A percentile compares a stretch with the other conserved stretches of the same genome.
Evolutionary conservation across 2,113 vertebrate genomes (phyloP).

Genomic region (Nycticryphes semicollaris): DNA sequence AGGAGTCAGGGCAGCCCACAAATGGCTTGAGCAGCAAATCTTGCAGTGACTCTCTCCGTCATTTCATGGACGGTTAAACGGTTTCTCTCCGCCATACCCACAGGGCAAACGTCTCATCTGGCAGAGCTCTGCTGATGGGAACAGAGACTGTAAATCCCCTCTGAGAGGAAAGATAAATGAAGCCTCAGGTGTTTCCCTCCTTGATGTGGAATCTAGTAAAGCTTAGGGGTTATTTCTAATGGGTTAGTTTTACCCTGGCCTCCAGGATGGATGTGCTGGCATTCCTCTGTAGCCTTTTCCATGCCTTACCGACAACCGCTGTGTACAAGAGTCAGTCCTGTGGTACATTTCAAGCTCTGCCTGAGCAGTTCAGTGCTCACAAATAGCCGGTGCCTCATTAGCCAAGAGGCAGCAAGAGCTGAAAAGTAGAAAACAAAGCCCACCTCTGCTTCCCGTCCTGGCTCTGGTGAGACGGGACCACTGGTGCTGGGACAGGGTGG

Average conservation of each 20-base stretch:
- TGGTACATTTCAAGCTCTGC: neutral
- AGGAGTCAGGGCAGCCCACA: fast-evolving
- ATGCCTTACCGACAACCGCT: fast-evolving
- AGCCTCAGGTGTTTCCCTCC: neutral
- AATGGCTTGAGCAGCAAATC: neutral
- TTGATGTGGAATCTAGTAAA: neutral
- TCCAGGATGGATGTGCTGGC: neutral
- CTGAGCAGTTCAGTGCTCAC: neutral
- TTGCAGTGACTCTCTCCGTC: fast-evolving
- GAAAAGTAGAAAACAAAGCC: neutral
- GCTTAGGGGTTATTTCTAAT: neutral
- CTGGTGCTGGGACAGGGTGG: neutral
- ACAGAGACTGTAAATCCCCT: neutral
- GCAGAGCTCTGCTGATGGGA: neutral
- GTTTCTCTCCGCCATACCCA: fast-evolving
- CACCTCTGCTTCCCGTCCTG: neutral
- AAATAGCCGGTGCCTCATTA: neutral
- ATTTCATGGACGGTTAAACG: neutral
- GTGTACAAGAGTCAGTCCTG: neutral
- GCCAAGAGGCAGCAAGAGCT: neutral
- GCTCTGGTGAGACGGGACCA: neutral
- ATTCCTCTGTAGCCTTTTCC: neutral
- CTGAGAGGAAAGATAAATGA: neutral
- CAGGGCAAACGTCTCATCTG: neutral
- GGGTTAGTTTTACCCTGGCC: neutral